These are phyloP conservation scores for Typhlichthys eigenmanni DNA, from an alignment of 2,797 vertebrate species.

Conservation along the genomic window DNA sequence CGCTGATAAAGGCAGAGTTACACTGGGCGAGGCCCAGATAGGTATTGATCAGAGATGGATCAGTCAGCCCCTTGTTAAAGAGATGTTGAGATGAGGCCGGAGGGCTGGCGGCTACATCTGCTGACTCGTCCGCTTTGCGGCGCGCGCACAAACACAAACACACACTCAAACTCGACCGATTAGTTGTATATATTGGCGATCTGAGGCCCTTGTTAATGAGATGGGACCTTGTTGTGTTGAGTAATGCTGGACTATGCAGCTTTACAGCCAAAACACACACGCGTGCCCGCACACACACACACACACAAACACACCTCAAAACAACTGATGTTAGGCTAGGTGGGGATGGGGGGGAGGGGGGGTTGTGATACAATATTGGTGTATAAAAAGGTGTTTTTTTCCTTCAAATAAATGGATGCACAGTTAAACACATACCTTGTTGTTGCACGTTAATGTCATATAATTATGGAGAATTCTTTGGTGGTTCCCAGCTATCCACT, in stretches of 20 bases:
- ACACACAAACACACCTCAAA: background rate
- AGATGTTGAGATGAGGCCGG: conserved; percentile 67
- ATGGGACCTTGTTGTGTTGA: conserved; percentile 44
- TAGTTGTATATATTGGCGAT: conserved; percentile 57
- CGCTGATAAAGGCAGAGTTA: conserved; percentile 17
- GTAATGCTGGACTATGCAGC: conserved; percentile 48
- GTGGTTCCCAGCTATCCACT: too few species aligned
- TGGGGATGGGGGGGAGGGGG: too few species aligned
- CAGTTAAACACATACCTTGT: too few species aligned
- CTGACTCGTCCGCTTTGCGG: conserved; percentile 64
- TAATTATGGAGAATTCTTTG: too few species aligned
- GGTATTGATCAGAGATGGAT: conserved; percentile 76
- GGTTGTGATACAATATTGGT: background rate
- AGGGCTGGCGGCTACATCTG: conserved; percentile 61
- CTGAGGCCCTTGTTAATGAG: conserved; percentile 62
- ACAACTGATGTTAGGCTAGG: too few species aligned
- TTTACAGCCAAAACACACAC: conserved; percentile 12
- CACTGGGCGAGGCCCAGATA: conserved; percentile 47
- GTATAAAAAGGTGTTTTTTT: too few species aligned
- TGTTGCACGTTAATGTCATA: too few species aligned
- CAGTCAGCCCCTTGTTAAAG: conserved; percentile 68
- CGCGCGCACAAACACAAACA: conserved; percentile 16
- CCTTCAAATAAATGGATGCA: too few species aligned
- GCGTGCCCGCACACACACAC: background rate
- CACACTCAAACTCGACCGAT: conserved; percentile 27